Evolutionary conservation across 2,888 invertebrate genomes (phyloP), one percentile per base, ranked within the genome.

Genomic region (Perdita meconis): DNA sequence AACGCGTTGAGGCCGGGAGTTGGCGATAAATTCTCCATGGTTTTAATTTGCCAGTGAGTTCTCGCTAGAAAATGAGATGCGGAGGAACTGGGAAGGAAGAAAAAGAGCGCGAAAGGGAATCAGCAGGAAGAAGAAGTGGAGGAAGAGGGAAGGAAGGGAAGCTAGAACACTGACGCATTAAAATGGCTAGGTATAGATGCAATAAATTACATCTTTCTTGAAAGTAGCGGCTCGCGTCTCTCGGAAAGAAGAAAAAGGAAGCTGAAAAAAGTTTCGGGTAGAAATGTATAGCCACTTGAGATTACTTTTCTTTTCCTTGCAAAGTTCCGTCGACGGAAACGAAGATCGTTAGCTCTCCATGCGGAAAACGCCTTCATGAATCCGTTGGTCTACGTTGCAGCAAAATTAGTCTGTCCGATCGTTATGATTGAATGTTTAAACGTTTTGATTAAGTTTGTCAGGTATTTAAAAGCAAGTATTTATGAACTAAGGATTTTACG

Each of bases 131-230:
- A 26, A 34, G 34, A 60, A 36, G 10, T 26, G 6, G 63, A 73
- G 67, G 67, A 10, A 16, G 38, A 55, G 44, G 59, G 67, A 50
- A 65, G 68, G 51, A 69, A 63, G 53, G 42, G 19, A 65, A 67
- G 67, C 40, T 55, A 66, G 64, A 80, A 80, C 72, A 80, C 66
- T 70, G 83, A 78, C 78, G 84, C 85, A 87, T 88, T 88, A 87
- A 86, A 87, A 84, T 83, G 83, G 80, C 75, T 81, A 75, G 78
- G 80, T 84, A 83, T 86, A 86, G 83, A 77, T 74, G 84, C 86
- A 81, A 85, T 88, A 87, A 88, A 88, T 88, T 88, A 88, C 86
- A 87, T 87, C 87, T 84, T 84, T 78, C 74, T 82, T 73, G 40
- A 40, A 78, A 47, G 64, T 65, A 72, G 65, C 55, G 61, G 66